Conservation (phyloP, 2,888 invertebrate genomes). For the Xylocampa areola region DNA sequence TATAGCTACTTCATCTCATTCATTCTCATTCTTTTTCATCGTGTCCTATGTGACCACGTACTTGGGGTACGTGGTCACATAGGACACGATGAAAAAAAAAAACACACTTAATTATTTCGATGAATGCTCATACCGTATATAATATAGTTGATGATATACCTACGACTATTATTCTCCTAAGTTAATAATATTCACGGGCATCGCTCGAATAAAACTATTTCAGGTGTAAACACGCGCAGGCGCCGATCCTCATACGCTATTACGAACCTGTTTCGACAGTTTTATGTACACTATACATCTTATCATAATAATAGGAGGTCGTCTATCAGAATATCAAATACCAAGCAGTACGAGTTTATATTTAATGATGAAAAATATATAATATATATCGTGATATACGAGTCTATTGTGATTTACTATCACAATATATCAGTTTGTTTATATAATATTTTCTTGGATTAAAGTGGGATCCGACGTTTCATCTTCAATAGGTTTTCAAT, state of each 20-base stretch:
- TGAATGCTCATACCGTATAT: too few species aligned
- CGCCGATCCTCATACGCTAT: neutral
- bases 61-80: too few species aligned
- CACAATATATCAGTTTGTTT: slow-evolving; percentile 24
- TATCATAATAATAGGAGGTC: slow-evolving; percentile 28
- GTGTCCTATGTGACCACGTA: too few species aligned
- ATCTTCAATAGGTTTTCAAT: slow-evolving; percentile 6
- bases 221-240: slow-evolving; percentile 3
- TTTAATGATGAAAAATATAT: neutral
- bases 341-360: slow-evolving; percentile 11
- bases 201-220: slow-evolving; percentile 20
- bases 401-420: slow-evolving; percentile 24
- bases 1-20: too few species aligned
- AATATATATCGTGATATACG: neutral
- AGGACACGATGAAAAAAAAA: too few species aligned
- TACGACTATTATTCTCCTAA: neutral
- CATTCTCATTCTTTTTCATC: too few species aligned
- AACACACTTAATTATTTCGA: too few species aligned
- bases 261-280: slow-evolving; percentile 26
- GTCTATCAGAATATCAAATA: slow-evolving; percentile 19
- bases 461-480: neutral
- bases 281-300: slow-evolving; percentile 41
- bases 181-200: neutral
- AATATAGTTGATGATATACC: neutral
- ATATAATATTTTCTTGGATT: slow-evolving; percentile 2